Evolutionary conservation across 2,797 vertebrate species (phyloP).

Genomic region (Lithobates pipiens): DNA sequence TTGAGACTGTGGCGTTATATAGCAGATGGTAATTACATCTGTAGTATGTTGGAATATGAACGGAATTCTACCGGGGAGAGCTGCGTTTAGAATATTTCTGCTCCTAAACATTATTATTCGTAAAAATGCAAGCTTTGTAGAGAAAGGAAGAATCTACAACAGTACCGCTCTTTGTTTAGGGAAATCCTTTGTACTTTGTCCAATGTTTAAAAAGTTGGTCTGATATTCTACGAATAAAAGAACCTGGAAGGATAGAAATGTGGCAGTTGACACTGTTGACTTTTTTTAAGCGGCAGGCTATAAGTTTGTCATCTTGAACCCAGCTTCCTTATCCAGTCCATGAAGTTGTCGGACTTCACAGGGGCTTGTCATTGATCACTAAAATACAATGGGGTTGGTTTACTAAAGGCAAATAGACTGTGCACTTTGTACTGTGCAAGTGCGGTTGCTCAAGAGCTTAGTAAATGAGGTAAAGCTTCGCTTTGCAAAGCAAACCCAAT

Average conservation of each 20-base stretch:
- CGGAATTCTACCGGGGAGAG: background rate
- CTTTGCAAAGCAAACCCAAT: too few relatives aligned
- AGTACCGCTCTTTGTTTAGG: background rate
- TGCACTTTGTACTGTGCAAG: too few relatives aligned
- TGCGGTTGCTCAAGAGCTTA: too few relatives aligned
- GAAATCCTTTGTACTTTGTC: background rate
- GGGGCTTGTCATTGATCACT: too few relatives aligned
- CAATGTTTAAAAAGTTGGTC: background rate
- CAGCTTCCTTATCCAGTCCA: too few relatives aligned
- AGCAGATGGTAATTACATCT: conserved; percentile 28
- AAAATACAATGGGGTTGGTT: too few relatives aligned
- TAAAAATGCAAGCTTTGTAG: background rate
- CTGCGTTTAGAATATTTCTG: background rate
- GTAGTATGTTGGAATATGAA: background rate
- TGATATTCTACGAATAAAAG: background rate
- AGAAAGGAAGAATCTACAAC: background rate
- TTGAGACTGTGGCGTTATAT: background rate
- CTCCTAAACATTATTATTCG: background rate
- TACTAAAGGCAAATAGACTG: too few relatives aligned
- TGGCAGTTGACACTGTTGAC: background rate
- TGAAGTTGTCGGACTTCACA: too few relatives aligned
- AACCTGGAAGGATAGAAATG: background rate
- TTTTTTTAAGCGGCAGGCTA: too few relatives aligned
- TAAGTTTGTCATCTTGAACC: too few relatives aligned
- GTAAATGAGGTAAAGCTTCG: too few relatives aligned